These are phyloP conservation scores for Macrosoma leucophasiata DNA, from an alignment of 2,888 invertebrate genomes.

Conservation along the genomic window DNA sequence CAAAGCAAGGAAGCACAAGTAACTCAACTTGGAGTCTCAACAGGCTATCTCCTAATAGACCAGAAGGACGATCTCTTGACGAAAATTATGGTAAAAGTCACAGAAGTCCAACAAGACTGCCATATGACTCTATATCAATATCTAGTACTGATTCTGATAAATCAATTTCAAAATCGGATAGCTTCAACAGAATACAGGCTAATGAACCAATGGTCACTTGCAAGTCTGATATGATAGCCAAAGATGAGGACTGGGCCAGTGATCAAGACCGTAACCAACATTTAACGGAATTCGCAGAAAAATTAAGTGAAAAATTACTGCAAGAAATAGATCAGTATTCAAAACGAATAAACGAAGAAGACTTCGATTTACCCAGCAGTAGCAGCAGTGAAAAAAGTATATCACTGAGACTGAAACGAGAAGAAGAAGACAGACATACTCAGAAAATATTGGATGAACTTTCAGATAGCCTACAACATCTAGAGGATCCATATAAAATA, in stretches of 20 bases:
- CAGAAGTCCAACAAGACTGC: constrained; percentile 63
- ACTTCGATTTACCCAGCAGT: constrained; percentile 68
- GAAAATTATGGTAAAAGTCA: constrained; percentile 64
- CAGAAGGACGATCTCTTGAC: constrained; percentile 66
- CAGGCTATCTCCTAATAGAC: constrained; percentile 64
- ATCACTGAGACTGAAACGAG: constrained; percentile 65
- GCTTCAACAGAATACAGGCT: constrained; percentile 66
- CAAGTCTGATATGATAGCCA: constrained; percentile 65
- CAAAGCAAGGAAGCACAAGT: constrained; percentile 66
- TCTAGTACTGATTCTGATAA: constrained; percentile 72
- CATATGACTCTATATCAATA: constrained; percentile 67
- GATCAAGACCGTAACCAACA: constrained; percentile 78
- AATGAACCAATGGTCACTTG: constrained; percentile 71
- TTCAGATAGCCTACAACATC: constrained; percentile 69
- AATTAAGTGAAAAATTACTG: constrained; percentile 86
- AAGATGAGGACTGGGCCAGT: constrained; percentile 74
- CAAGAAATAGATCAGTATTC: constrained; percentile 83
- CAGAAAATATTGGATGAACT: constrained; percentile 67
- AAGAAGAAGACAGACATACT: constrained; percentile 66
- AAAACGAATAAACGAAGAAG: constrained; percentile 69
- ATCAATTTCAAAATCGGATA: constrained; percentile 70
- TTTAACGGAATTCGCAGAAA: constrained; percentile 86
- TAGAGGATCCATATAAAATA: constrained; percentile 78
- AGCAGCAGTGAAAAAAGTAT: constrained; percentile 71
- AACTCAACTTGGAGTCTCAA: constrained; percentile 72